These are phyloP conservation scores for Drosophila parthenogenetica DNA, from an alignment of 2,888 invertebrate species.

Conservation along the genomic window DNA sequence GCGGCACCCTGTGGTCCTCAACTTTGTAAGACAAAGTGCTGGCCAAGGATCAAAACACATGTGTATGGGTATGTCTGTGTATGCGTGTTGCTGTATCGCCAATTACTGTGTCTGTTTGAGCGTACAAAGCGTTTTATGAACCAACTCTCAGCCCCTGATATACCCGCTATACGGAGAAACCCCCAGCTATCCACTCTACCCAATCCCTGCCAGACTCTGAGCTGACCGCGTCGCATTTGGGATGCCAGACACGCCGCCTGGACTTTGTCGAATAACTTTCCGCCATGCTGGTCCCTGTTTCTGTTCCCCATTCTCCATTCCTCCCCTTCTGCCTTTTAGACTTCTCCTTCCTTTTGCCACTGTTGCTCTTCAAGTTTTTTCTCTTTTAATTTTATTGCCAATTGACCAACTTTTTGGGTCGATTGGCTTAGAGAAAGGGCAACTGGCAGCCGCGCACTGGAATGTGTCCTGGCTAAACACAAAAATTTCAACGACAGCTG, in stretches of 20 bases:
- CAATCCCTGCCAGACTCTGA: background rate
- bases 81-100: conserved; percentile 67
- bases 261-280: conserved; percentile 74
- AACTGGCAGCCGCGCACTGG: background rate
- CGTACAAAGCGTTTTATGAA: conserved; percentile 81
- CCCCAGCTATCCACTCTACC: background rate
- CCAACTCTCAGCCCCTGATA: conserved; percentile 61
- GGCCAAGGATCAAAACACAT: conserved; percentile 48
- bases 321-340: background rate
- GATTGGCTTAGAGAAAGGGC: conserved; percentile 41
- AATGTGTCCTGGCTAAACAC: conserved; percentile 11
- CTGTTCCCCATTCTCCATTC: background rate
- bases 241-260: conserved; percentile 76
- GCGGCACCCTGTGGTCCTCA: background rate
- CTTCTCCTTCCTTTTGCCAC: conserved; percentile 45
- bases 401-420: conserved; percentile 78
- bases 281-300: conserved; percentile 20
- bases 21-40: conserved; percentile 58
- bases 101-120: conserved; percentile 82
- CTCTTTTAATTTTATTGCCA: conserved; percentile 82
- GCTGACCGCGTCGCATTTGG: conserved; percentile 51
- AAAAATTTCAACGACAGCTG: conserved; percentile 63
- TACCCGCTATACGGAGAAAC: background rate
- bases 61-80: conserved; percentile 27
- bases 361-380: conserved; percentile 65